Base-by-base conservation (phyloP, 2,888 invertebrate genomes). In the Hirtodrosophila histrioides region DNA sequence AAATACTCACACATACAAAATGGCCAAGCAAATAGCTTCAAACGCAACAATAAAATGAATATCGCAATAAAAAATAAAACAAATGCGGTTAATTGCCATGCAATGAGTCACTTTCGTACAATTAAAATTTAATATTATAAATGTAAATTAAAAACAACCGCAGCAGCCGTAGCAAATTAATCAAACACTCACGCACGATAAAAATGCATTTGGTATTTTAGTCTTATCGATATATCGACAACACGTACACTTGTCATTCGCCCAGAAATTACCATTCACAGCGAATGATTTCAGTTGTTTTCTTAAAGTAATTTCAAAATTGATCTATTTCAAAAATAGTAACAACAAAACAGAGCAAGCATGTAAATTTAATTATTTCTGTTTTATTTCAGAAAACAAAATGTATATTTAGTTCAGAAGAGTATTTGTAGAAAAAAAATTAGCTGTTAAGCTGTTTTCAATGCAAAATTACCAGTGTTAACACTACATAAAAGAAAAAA, bases 121-220 rank as follows among this genome's bases (percentile, higher is more conserved):
- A 27, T 27, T 27, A 27, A 27, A 27, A 27, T 27, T 2, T 33
- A 31, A 43, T 35, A 29, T 31, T 5, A n/a, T 29, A 17, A 36
- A 40, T 33, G 5, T 1, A 44, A 40, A 36, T 29, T 48, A 37
- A 29, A 48, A 48, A 33, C n/a, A 48, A n/a, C 12, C 17, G 36
- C 41, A 45, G 44, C 71, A 36, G 49, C 50, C 36, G 33, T 45
- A 50, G 41, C 17, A 4, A 56, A 50, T 44, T 45, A 40, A 37
- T 9, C 36, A 41, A 56, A 1, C 12, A 68, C 45, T 75, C 71
- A 57, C 75, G 75, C 39, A 55, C 53, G 56, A 46, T 23, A 31
- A 3, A 31, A 43, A 17, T 56, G 44, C 48, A 46, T 46, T 29
- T 31, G 37, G 29, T 8, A 17, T n/a, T n/a, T 49, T 3, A 0